Percentiles rank a stretch among this genome's conserved stretches.
These are phyloP conservation scores for Ichneumoninae sp. DNA, from an alignment of 2,888 invertebrate species.

Conservation along the genomic window DNA sequence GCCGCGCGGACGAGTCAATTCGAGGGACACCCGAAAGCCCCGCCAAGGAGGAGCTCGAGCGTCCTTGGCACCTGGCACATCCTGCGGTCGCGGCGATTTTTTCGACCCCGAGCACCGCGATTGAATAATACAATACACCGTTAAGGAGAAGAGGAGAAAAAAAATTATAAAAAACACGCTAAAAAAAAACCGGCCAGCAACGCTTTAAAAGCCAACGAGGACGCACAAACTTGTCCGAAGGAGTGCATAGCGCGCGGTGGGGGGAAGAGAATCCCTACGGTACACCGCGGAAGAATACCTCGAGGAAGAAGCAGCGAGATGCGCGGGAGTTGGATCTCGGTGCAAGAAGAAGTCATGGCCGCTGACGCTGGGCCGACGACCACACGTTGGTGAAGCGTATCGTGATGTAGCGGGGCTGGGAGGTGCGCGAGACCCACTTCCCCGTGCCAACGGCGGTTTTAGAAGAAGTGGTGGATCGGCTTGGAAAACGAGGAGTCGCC, in stretches of 20 bases:
- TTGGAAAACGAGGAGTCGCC: conserved; percentile 1
- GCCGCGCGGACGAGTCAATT: conserved; percentile 3
- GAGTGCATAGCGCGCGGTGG: not conserved
- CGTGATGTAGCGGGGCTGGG: conserved; percentile 24
- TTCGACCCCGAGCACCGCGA: conserved; percentile 4
- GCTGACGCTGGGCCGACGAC: conserved; percentile 28
- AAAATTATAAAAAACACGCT: conserved; percentile 1
- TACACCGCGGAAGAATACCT: too few relatives aligned
- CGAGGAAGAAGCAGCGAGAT: conserved; percentile 18
- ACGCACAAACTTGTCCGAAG: not conserved
- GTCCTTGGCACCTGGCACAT: conserved; percentile 27
- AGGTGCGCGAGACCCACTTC: conserved; percentile 37
- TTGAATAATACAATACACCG: conserved; percentile 24
- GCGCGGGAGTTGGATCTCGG: not conserved
- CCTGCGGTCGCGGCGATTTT: not conserved
- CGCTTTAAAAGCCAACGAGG: conserved; percentile 3
- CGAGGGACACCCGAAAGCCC: conserved; percentile 23
- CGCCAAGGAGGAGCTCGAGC: conserved; percentile 7
- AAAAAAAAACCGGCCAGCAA: conserved; percentile 1
- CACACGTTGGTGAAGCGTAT: conserved; percentile 26
- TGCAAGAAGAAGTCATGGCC: conserved; percentile 13
- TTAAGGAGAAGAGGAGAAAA: not conserved
- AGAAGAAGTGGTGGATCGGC: conserved; percentile 31
- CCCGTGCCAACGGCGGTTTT: conserved; percentile 41
- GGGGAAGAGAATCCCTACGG: too few relatives aligned